Evolutionary conservation across 2,113 vertebrate species (phyloP).

Genomic region (Pollachius pollachius): DNA sequence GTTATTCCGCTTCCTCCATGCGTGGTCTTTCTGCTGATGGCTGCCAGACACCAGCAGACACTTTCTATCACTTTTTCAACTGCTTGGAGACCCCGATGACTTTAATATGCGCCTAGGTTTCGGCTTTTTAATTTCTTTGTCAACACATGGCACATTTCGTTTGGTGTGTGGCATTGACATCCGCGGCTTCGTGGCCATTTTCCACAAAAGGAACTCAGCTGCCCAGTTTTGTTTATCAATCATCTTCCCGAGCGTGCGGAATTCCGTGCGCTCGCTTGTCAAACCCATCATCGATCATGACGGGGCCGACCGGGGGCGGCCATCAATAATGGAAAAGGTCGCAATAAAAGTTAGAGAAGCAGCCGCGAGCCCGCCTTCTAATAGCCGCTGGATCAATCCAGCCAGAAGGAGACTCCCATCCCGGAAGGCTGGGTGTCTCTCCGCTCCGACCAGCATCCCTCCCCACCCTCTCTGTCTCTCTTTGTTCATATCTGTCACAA

Average conservation of each 20-base stretch:
- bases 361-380: conserved; percentile 36
- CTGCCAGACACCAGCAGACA: too few relatives aligned
- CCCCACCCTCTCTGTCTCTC: too few relatives aligned
- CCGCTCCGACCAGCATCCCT: not conserved
- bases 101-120: conserved; percentile 36
- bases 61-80: conserved; percentile 29
- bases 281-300: conserved; percentile 49
- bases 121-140: too few relatives aligned
- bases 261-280: conserved; percentile 43
- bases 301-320: conserved; percentile 24
- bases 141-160: conserved; percentile 6
- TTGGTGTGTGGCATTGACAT: not conserved
- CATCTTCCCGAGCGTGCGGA: conserved; percentile 15
- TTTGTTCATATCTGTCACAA: too few relatives aligned
- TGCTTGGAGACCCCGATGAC: conserved; percentile 18
- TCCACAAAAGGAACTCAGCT: conserved; percentile 8
- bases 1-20: conserved; percentile 30
- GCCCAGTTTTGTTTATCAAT: conserved; percentile 15
- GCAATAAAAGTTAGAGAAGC: conserved; percentile 23
- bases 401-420: not conserved
- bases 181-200: not conserved
- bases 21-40: not conserved
- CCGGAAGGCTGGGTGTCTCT: conserved; percentile 28
- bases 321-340: conserved; percentile 47
- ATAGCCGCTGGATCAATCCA: conserved; percentile 39